Percentiles rank a stretch among this genome's conserved stretches.
Evolutionary conservation across 2,888 invertebrate species (phyloP).

Genomic region (Lochmaea crataegi): DNA sequence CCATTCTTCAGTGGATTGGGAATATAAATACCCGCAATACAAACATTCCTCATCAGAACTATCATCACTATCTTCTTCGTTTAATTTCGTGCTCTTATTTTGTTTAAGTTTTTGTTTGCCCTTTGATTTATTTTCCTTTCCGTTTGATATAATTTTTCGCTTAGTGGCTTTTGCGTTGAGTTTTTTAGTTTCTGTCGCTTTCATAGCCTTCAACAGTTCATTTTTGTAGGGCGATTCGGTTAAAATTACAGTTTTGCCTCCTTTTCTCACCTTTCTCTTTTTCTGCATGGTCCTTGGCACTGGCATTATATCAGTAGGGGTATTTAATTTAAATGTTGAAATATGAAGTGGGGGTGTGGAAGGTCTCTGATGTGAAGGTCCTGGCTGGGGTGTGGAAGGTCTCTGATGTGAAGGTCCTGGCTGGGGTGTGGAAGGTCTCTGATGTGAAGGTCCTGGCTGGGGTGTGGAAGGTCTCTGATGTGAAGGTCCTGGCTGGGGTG

Average conservation of each 20-base stretch:
- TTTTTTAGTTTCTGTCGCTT: neutral
- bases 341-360: no score
- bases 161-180: neutral
- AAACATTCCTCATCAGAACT: slow-evolving; percentile 21
- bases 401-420: no score
- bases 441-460: no score
- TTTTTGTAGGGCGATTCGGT: slow-evolving; percentile 22
- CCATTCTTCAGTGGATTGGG: slow-evolving; percentile 24
- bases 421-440: no score
- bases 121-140: no score
- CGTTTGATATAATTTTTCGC: no score
- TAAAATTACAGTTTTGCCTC: slow-evolving; percentile 25
- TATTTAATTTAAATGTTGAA: neutral
- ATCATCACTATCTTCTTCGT: slow-evolving; percentile 17
- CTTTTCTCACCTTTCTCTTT: slow-evolving; percentile 16
- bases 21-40: slow-evolving; percentile 30
- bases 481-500: no score
- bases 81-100: slow-evolving; percentile 20
- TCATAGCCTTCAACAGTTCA: neutral
- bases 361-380: no score
- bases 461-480: no score
- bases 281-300: slow-evolving; percentile 10
- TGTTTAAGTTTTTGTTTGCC: slow-evolving; percentile 4
- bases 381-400: no score
- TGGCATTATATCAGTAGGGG: slow-evolving; percentile 1